Evolutionary conservation across 2,797 vertebrate species (phyloP).

Genomic region (Phyllotis vaccarum): DNA sequence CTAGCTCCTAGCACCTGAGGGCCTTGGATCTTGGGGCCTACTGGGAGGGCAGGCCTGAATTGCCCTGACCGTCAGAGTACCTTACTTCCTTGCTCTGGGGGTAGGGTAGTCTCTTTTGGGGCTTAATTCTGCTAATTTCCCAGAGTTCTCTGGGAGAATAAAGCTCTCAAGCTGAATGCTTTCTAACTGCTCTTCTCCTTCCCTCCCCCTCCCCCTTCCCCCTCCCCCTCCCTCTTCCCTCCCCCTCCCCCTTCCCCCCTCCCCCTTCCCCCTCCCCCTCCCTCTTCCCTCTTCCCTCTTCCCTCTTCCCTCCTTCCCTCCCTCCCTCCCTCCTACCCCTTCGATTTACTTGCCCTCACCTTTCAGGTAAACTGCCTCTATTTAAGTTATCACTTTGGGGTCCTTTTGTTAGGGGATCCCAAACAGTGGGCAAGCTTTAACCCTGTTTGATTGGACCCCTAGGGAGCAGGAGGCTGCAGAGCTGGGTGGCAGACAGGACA

Average conservation of each 20-base stretch:
- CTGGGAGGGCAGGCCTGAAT: not conserved
- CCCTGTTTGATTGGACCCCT: not conserved
- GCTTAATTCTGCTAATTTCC: not conserved
- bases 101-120: no score
- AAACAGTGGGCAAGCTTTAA: not conserved
- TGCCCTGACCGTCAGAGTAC: not conserved
- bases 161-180: not conserved
- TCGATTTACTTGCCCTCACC: not conserved
- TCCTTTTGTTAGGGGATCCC: constrained; percentile 14
- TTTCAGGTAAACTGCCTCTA: not conserved
- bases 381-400: not conserved
- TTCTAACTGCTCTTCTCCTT: not conserved
- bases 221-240: not conserved
- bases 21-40: not conserved
- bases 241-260: not conserved
- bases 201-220: not conserved
- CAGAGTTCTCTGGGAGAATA: not conserved
- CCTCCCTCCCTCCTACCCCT: not conserved
- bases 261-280: no score
- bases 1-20: not conserved
- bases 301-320: not conserved
- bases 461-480: not conserved
- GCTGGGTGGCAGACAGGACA: not conserved
- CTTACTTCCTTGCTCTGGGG: not conserved
- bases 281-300: not conserved